Evolutionary conservation across 2,797 vertebrate species (phyloP), one percentile per base, ranked within the genome.

Genomic region (Coregonus sp.): DNA sequence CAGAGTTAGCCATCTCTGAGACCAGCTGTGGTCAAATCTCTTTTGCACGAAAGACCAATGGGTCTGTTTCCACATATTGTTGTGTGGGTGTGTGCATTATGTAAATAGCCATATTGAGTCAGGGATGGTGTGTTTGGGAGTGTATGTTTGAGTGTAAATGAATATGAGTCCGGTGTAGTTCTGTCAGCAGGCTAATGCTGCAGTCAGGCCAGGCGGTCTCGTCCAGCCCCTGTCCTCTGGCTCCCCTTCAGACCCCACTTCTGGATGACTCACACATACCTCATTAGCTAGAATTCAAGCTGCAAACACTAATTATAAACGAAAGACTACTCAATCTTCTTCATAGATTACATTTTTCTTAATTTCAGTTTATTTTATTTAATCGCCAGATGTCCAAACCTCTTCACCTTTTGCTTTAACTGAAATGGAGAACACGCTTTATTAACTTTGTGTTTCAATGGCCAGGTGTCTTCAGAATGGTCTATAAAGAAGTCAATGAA

Each of bases 281-380:
- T 78, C 76, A 66, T 78, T 78, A 68, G 33, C 18, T 37, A 12
- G 56, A 73, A 56, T 67, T 68, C 16, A 50, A 73, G 63, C 76
- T 59, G 31, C 63, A 73, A 74, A 69, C 33, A 47, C 20, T 72
- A 68, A 65, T 29, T 65, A 11, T 65, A 65, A 11, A 47, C 2
- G 2, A 0, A 47, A 47, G 40, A 47, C 9, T 47, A 47, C 40
- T 47, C 40, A 11, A 11, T 47, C 40, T 47, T 7, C 9, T 47
- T 47, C 40, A 47, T 47, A 47, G 9, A 47, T 47, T 11, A 47
- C 9, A 47, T 47, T 47, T 47, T 12, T 47, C 9, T 47, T 47
- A 2, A 47, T 47, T 12, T 47, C 9, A 47, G 9, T 47, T 47
- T 47, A 47, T 47, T 47, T 47, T 2, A 47, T 47, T 47, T 47